Evolutionary conservation across 30 jellyfish, hydroid and myxozoan species (phyloP), one percentile per base, ranked within the genome.

Genomic region (Aurelia coerulea): DNA sequence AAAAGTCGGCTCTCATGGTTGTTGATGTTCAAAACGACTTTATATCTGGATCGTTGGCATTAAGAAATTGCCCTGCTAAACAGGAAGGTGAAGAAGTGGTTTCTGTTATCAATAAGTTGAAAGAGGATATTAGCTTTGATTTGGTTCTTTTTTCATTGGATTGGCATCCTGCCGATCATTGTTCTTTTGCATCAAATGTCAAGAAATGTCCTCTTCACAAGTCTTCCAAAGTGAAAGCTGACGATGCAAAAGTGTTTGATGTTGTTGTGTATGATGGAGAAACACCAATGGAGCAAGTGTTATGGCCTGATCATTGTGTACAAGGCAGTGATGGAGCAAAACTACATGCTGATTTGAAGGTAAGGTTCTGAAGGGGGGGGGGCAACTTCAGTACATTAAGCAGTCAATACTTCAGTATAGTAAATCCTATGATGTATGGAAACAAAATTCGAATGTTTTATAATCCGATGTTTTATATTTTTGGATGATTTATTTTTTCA

Each of bases 21-120:
- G 90, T 95, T 74, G 99, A 95, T 79, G 97, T 95, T 2, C 99
- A 95, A 73, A 95, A 95, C 54, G 99, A 95, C 78, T 95, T 95
- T 81, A 95, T 95, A 17, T 81, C 97, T 79, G 99, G 99, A 15
- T 49, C 96, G 8, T 67, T 95, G 82, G 97, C 99, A 6, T 85
- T 95, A 42, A 90, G 75, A 67, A 95, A 95, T 63, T 79, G 86
- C 17, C 98, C 99, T 8, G 97, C 96, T 6, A 89, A 92, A 50
- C 96, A 95, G 67, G 99, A 95, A 31, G 99, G 99, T 12, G 98
- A 65, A 62, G 98, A 95, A 59, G 94, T 87, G 16, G 94, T 95
- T 37, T 72, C 76, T 2, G 96, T 86, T 31, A 90, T 95, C 58
- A 95, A 95, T 67, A 64, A 78, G 17, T 46, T 81, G 73, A 79